These are phyloP conservation scores for Apeltes quadracus DNA, from an alignment of 2,113 vertebrate genomes.

Conservation along the genomic window DNA sequence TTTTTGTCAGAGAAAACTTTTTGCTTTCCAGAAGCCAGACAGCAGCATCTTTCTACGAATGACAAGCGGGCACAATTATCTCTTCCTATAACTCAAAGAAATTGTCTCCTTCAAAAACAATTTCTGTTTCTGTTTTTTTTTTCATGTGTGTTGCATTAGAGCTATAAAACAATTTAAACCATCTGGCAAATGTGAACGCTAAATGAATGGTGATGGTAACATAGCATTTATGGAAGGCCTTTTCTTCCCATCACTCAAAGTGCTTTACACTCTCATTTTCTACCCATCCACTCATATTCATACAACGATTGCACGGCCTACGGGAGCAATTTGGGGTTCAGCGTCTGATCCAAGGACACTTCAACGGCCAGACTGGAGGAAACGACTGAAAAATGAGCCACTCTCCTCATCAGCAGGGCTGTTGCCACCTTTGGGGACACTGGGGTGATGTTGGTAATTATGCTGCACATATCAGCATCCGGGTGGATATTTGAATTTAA, in stretches of 20 bases:
- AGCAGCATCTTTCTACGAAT: slow-evolving; percentile 3
- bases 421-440: slow-evolving; percentile 1
- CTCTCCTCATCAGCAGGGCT: neutral
- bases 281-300: neutral
- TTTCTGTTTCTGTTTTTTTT: neutral
- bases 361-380: neutral
- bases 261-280: neutral
- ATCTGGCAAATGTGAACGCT: neutral
- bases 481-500: neutral
- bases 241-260: neutral
- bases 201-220: neutral
- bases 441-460: neutral
- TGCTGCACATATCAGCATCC: neutral
- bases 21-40: neutral
- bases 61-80: slow-evolving; percentile 10
- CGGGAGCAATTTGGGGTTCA: neutral
- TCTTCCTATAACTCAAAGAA: slow-evolving; percentile 1
- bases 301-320: neutral
- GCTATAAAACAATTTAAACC: slow-evolving; percentile 3
- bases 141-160: neutral
- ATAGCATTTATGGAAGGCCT: neutral
- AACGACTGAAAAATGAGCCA: neutral
- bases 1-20: slow-evolving; percentile 27
- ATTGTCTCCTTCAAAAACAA: neutral
- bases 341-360: neutral